Evolutionary conservation across 2,113 vertebrate genomes (phyloP).

Genomic region (Bufo bufo): DNA sequence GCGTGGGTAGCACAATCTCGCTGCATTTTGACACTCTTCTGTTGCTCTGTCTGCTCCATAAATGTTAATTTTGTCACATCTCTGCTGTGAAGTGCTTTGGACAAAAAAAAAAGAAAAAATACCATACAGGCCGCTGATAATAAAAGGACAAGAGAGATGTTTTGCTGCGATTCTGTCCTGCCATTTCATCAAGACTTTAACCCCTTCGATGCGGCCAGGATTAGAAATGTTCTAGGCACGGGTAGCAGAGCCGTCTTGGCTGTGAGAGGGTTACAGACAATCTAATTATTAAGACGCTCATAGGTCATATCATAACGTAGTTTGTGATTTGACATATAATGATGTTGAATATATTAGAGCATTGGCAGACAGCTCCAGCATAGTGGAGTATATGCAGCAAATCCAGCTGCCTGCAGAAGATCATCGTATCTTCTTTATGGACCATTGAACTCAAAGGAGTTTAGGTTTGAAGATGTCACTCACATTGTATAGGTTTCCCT

Average conservation of each 20-base stretch:
- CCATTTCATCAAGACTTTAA: slow-evolving; percentile 29
- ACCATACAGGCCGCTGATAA: slow-evolving; percentile 43
- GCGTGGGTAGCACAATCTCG: slow-evolving; percentile 38
- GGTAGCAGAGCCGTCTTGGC: background rate
- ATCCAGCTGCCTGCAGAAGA: slow-evolving; percentile 8
- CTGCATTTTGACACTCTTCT: slow-evolving; percentile 29
- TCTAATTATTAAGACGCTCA: slow-evolving; percentile 45
- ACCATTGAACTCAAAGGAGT: slow-evolving; percentile 37
- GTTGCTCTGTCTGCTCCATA: slow-evolving; percentile 42
- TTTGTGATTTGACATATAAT: slow-evolving; percentile 55
- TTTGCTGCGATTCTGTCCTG: slow-evolving; percentile 41
- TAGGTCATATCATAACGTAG: slow-evolving; percentile 41
- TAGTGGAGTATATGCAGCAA: background rate
- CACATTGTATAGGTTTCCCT: slow-evolving; percentile 20
- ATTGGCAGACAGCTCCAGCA: background rate
- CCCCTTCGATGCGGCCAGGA: slow-evolving; percentile 2
- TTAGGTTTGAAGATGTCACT: slow-evolving; percentile 37
- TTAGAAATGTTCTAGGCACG: background rate
- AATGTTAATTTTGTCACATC: slow-evolving; percentile 58
- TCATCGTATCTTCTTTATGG: slow-evolving; percentile 41
- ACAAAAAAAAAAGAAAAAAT: background rate
- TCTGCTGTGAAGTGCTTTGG: slow-evolving; percentile 30
- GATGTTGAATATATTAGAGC: slow-evolving; percentile 53
- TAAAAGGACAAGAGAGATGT: slow-evolving; percentile 57
- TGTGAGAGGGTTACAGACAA: slow-evolving; percentile 33